Evolutionary conservation across 2,113 vertebrate species (phyloP).

Genomic region (Daphoenositta chrysoptera): DNA sequence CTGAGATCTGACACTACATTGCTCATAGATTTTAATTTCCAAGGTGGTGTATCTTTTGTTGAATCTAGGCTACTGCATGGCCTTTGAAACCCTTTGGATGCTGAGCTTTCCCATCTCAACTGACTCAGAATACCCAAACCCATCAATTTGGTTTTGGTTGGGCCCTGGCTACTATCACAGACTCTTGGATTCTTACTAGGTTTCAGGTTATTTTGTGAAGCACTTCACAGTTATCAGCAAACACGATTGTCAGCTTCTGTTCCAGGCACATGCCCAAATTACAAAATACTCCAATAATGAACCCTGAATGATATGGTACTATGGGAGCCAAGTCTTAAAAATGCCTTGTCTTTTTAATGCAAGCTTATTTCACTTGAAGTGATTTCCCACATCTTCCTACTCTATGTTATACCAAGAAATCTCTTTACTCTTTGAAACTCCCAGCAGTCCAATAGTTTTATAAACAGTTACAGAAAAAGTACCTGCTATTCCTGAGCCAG

Average conservation of each 20-base stretch:
- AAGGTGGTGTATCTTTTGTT: neutral
- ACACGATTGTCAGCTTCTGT: neutral
- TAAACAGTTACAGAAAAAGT: neutral
- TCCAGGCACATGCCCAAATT: neutral
- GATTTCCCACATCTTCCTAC: neutral
- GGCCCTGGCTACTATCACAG: neutral
- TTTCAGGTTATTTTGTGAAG: neutral
- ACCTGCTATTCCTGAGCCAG: neutral
- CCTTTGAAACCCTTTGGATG: neutral
- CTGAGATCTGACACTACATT: neutral
- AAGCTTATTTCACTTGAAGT: neutral
- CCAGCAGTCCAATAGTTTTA: neutral
- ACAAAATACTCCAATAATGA: neutral
- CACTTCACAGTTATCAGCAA: neutral
- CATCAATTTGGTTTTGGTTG: neutral
- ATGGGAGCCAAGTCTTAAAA: neutral
- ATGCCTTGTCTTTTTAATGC: neutral
- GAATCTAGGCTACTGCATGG: neutral
- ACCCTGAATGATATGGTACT: neutral
- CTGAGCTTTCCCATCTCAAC: neutral
- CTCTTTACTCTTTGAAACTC: neutral
- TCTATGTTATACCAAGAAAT: neutral
- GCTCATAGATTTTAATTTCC: neutral
- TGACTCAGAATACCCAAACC: neutral
- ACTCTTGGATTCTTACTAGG: neutral